phyloP scores from a whole-genome alignment of 1,140 invertebrate genomes.

The Aphidius gifuensis region DNA sequence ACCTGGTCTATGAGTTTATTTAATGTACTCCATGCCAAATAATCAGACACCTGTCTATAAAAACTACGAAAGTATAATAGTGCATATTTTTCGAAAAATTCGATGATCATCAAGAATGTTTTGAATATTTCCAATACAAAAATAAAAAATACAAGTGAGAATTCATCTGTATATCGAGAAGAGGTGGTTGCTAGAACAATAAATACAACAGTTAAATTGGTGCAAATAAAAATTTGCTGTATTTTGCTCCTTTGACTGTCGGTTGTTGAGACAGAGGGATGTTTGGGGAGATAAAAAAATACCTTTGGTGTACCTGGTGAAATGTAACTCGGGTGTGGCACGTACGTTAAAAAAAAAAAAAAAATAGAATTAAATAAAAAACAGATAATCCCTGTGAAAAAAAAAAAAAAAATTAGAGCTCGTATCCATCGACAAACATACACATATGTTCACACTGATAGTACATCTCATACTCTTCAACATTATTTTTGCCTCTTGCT shows the following conservation, averaged over 20 bases:
- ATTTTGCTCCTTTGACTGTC: slow-evolving; percentile 20
- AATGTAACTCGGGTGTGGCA: slow-evolving; percentile 8
- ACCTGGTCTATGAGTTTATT: no score
- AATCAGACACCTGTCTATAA: no score
- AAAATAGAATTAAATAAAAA: neutral
- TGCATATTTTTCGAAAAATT: no score
- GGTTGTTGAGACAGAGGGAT: no score
- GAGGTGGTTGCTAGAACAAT: slow-evolving; percentile 7
- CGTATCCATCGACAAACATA: slow-evolving; percentile 17
- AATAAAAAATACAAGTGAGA: no score
- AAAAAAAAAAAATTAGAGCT: neutral
- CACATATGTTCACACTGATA: neutral
- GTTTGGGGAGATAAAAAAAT: no score
- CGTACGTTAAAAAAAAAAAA: neutral
- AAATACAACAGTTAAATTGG: slow-evolving; percentile 5
- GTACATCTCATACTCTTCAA: neutral
- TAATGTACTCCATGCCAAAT: no score
- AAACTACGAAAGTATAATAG: no score
- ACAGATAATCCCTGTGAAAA: slow-evolving; percentile 22
- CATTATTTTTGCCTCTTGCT: slow-evolving; percentile 4
- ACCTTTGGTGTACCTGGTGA: slow-evolving; percentile 14
- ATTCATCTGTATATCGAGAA: neutral
- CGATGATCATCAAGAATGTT: no score
- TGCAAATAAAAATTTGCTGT: slow-evolving; percentile 17
- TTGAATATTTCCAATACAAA: no score